A percentile compares a stretch with the other conserved stretches of the same genome.
Evolutionary conservation across 2,113 vertebrate genomes (phyloP).

Genomic region (Shinisaurus crocodilurus): DNA sequence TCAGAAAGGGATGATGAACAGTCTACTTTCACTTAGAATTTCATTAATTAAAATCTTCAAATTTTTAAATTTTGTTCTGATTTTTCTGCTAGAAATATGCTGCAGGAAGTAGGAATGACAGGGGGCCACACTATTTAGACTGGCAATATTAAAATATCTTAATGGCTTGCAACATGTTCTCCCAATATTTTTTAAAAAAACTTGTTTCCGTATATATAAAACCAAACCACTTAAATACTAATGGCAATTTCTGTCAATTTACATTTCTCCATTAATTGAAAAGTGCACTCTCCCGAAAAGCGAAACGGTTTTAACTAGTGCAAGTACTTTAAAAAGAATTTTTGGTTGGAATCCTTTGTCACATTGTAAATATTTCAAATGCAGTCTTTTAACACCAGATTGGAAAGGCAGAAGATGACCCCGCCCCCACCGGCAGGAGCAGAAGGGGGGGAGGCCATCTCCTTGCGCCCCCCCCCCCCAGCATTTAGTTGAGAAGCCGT

Average conservation of each 20-base stretch:
- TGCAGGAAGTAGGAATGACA: neutral
- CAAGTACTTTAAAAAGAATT: conserved; percentile 64
- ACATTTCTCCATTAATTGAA: conserved; percentile 17
- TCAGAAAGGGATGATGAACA: conserved; percentile 43
- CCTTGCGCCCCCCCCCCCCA: conserved; percentile 18
- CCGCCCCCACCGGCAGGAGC: conserved; percentile 4
- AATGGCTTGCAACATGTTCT: neutral
- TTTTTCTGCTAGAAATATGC: conserved; percentile 41
- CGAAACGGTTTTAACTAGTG: conserved; percentile 42
- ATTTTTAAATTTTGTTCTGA: conserved; percentile 45
- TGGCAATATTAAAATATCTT: conserved; percentile 1
- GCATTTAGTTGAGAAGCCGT: conserved; percentile 21
- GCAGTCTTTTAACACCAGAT: conserved; percentile 42
- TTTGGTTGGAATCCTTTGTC: conserved; percentile 52
- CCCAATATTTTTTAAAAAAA: neutral
- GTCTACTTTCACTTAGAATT: conserved; percentile 65
- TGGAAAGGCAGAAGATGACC: conserved; percentile 16
- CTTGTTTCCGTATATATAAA: conserved; percentile 41
- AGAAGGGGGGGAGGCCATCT: neutral
- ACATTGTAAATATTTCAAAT: conserved; percentile 58
- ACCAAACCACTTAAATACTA: conserved; percentile 35
- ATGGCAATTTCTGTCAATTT: neutral
- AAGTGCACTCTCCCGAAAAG: conserved; percentile 29
- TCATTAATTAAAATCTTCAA: conserved; percentile 64
- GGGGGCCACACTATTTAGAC: neutral